Evolutionary conservation across 2,888 invertebrate species (phyloP), one percentile per base, ranked within the genome.

Genomic region (Ditylenchus weischeri): DNA sequence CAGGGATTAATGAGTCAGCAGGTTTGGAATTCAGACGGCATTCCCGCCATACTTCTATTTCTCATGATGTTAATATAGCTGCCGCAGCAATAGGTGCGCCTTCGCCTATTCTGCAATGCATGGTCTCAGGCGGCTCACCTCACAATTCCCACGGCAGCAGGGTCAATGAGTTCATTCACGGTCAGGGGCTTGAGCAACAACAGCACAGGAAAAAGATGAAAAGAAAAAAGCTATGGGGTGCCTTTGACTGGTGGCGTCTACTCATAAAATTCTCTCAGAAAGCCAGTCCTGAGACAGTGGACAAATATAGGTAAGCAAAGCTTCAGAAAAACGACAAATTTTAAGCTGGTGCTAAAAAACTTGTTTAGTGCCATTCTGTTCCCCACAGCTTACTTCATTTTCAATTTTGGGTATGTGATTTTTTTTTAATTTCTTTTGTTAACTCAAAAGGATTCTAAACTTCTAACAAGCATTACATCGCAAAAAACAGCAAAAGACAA

Each of bases 311-410:
- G 75, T 75, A n/a, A 19, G 64, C 8, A 6, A 43, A 54, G 54
- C 10, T 18, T 48, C 19, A 13, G 18, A 43, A 29, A 62, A 29
- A 61, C 58, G 19, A 23, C 15, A 54, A 54, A 62, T 57, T 57
- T 4, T 51, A 57, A 2, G 15, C 21, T 18, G 2, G 18, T 57
- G 18, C 1, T 15, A 15, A 18, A 36, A 35, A 50, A 29, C n/a
- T 51, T n/a, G 71, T 76, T 65, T 69, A 78, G 80, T 62, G 81
- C 81, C 57, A 81, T 81, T 35, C 71, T 79, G 64, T 81, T 81
- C 65, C 81, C 81, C 13, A 79, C 79, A 19, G 73, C 79, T 36
- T 81, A 81, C 64, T 78, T 79, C 64, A 68, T 81, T 21, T 81
- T 81, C 76, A 81, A 81, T 67, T 75, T 81, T 69, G 74, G 75